Conservation (phyloP, 2,888 invertebrate species). For the Ormyrus thymus region DNA sequence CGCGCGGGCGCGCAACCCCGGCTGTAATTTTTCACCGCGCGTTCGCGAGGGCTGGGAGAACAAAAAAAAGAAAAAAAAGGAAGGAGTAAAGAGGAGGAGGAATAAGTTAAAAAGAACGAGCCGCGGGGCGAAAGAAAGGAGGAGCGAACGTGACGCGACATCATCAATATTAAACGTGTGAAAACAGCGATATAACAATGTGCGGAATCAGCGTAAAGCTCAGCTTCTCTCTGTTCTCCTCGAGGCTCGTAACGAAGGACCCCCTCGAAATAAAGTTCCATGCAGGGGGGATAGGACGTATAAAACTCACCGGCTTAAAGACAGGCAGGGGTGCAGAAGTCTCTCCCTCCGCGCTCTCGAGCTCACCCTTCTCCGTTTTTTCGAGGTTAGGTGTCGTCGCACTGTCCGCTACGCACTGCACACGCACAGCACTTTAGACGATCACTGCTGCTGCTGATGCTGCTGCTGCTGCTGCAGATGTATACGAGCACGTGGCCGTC, state of each 20-base stretch:
- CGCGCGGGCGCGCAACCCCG: too few species aligned
- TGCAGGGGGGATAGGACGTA: conserved; percentile 3
- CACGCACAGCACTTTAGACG: conserved; percentile 8
- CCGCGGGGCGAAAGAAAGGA: too few species aligned
- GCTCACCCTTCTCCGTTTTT: conserved; percentile 29
- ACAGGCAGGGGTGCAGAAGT: conserved; percentile 21
- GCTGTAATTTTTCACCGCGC: conserved; percentile 23
- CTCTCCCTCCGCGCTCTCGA: conserved; percentile 40
- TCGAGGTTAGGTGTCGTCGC: conserved; percentile 34
- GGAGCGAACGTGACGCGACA: conserved; percentile 7
- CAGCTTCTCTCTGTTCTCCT: conserved; percentile 9
- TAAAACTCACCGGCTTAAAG: conserved; percentile 48
- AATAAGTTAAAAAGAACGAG: background rate
- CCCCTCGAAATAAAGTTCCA: conserved; percentile 20
- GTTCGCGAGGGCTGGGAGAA: background rate
- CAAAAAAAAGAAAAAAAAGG: conserved; percentile 14
- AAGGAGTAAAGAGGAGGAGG: background rate
- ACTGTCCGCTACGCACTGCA: conserved; percentile 13
- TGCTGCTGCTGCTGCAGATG: background rate
- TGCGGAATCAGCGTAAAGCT: conserved; percentile 50
- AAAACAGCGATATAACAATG: conserved; percentile 46
- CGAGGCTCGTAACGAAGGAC: conserved; percentile 31
- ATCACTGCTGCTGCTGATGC: too few species aligned
- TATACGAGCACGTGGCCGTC: background rate
- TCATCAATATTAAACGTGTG: conserved; percentile 54